Evolutionary conservation across 2,888 invertebrate genomes (phyloP), one percentile per base, ranked within the genome.

Genomic region (Endotricha flammealis): DNA sequence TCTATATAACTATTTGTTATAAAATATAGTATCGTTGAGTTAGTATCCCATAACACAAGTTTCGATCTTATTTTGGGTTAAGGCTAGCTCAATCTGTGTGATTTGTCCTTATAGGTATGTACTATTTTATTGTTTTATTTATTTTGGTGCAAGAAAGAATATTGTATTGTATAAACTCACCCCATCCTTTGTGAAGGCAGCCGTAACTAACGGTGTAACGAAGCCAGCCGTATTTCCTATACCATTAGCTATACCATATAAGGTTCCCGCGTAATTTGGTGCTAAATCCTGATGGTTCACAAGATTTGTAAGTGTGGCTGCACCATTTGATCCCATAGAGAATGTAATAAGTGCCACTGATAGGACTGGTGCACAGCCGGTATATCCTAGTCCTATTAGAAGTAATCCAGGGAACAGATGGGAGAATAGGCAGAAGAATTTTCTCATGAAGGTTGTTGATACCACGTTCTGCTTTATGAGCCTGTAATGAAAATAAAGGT

Each of bases 211-310:
- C 0, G 94, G 93, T 1, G 92, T 91, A 14, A 94, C 89, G 50
- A 94, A 91, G 1, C 93, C 93, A 11, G 93, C 90, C 0, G 90
- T 89, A 31, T 91, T 90, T 10, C 93, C 93, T 11, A 93, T 75
- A 32, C 92, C 92, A 52, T 93, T 94, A 25, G 93, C 92, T 1
- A 93, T 91, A 0, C 94, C 94, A 43, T 93, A 94, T 16, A 94
- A 57, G 0, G 92, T 91, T 1, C 92, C 93, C 0, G 94, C 94
- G 58, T 88, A 94, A 68, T 93, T 93, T 0, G 93, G 93, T 0
- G 93, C 92, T 42, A 94, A 71, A 68, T 94, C 94, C 62, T 94
- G 94, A 23, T 91, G 86, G 50, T 90, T 90, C 44, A 90, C 89
- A 45, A 90, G 65, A 58, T 90, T 90, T 2, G 90, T 88, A 8